Evolutionary conservation across 2,888 invertebrate genomes (phyloP), one percentile per base, ranked within the genome.

Genomic region (Nemotelus nigrinus): DNA sequence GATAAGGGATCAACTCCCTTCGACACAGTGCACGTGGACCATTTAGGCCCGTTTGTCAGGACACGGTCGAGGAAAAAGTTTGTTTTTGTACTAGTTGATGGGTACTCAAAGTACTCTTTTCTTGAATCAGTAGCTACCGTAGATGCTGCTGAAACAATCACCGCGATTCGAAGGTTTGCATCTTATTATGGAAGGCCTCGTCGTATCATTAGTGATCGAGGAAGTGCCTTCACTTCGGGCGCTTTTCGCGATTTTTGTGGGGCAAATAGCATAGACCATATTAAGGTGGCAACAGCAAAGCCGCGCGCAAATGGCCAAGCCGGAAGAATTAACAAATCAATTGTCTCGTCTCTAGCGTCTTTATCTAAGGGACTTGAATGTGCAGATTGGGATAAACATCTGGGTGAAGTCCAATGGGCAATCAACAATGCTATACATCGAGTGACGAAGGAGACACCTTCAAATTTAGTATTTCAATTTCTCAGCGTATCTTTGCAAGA

Each of bases 181-280:
- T 3, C 79, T 25, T 64, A 80, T 78, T 81, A 81, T 71, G 81
- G 81, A 2, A 80, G 71, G 43, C 81, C 81, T 45, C 72, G 70
- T 55, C 65, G 80, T 50, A 71, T 82, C 3, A 81, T 82, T 63
- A 78, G 77, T 4, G 81, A 82, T 78, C 75, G 80, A 55, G 81
- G 81, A 2, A 79, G 81, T 2, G 81, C 81, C 1, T 82, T 77
- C 76, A 80, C 79, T 1, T 78, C 81, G 1, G 45, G 77, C 3
- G 47, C 25, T 39, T 81, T 81, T 68, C 67, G 78, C 60, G 44
- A 77, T 2, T 80, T 81, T 48, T 79, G 77, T 74, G 53, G 70
- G 8, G 53, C 72, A 8, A 63, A 76, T 43, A 70, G 72, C 1
- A 81, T 82, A 7, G 53, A 78, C 53, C 81, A 82, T 71, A 68